Percentiles rank a stretch among this genome's conserved stretches.
These are phyloP conservation scores for Dissostichus mawsoni DNA, from an alignment of 2,113 vertebrate species.

Conservation along the genomic window DNA sequence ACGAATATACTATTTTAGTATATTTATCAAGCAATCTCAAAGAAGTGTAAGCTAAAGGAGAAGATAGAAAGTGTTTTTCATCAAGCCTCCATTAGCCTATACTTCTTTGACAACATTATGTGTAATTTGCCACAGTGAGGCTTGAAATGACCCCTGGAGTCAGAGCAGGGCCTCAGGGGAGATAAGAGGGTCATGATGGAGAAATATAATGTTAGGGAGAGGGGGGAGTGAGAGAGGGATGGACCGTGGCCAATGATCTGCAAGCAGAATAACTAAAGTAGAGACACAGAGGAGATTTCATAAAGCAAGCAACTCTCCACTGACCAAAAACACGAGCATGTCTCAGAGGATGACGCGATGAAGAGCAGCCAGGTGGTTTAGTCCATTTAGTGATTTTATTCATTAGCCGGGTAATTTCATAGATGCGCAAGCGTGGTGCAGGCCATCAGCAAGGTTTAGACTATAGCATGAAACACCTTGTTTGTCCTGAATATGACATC, in stretches of 20 bases:
- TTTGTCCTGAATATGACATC: constrained; percentile 31
- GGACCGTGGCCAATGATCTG: constrained; percentile 62
- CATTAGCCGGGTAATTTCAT: constrained; percentile 26
- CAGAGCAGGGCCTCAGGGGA: constrained; percentile 27
- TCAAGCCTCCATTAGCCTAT: constrained; percentile 6
- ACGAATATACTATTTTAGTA: no score
- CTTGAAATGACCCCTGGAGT: constrained; percentile 39
- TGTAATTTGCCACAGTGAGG: constrained; percentile 6
- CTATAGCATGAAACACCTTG: constrained; percentile 2
- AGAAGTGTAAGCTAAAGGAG: neutral
- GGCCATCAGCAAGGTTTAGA: constrained; percentile 12
- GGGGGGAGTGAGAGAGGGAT: neutral
- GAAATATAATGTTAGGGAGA: constrained; percentile 39
- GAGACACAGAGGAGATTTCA: constrained; percentile 47
- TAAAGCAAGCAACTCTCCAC: constrained; percentile 29
- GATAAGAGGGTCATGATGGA: constrained; percentile 42
- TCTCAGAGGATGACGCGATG: constrained; percentile 44
- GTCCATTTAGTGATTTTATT: constrained; percentile 26
- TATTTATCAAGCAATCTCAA: neutral
- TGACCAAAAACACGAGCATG: constrained; percentile 26
- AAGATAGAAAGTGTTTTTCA: constrained; percentile 20
- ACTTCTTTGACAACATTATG: neutral
- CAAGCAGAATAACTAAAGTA: constrained; percentile 52
- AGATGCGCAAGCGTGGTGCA: constrained; percentile 21
- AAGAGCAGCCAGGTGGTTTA: constrained; percentile 50